Evolutionary conservation across 2,888 invertebrate genomes (phyloP), one percentile per base, ranked within the genome.

Genomic region (Sinhomidia bicolor): DNA sequence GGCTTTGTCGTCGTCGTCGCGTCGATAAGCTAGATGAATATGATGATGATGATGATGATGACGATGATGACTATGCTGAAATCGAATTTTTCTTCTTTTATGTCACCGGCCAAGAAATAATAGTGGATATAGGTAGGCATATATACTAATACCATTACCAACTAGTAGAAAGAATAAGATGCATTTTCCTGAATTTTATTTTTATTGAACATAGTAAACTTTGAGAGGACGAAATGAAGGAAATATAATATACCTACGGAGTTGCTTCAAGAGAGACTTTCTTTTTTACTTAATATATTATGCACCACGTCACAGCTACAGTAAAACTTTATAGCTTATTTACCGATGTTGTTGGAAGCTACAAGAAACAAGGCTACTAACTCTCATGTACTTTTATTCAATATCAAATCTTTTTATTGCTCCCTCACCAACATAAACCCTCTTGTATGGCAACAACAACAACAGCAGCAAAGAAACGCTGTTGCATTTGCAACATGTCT

Each of bases 391-490:
- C 20, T 23, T 44, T 47, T 47, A 14, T 47, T 71, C 71, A 71
- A 71, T 71, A 71, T 44, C 17, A 71, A 71, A 71, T 71, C 71
- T 44, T 71, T 71, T 71, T 71, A 71, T 71, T 71, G 44, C 71
- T 26, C 14, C 44, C 71, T 23, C 23, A 44, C 44, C 71, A 71
- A 44, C 44, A 20, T 20, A n/a, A n/a, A n/a, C n/a, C 71, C 4
- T 10, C 2, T 14, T 71, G 2, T 10, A 23, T 71, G 44, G 23
- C 17, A 68, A 17, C 36, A 20, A 2, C 17, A 57, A 17, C 17
- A 17, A 23, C 26, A 23, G 57, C 57, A 57, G 20, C 17, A 60
- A 23, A 10, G 7, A 17, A n/a, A n/a, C n/a, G n/a, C n/a, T n/a
- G 36, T 36, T 36, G 36, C 36, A 5, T 36, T 36, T 3, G 7